Conservation (phyloP, 2,797 vertebrate species). For the Micromesistius poutassou region DNA sequence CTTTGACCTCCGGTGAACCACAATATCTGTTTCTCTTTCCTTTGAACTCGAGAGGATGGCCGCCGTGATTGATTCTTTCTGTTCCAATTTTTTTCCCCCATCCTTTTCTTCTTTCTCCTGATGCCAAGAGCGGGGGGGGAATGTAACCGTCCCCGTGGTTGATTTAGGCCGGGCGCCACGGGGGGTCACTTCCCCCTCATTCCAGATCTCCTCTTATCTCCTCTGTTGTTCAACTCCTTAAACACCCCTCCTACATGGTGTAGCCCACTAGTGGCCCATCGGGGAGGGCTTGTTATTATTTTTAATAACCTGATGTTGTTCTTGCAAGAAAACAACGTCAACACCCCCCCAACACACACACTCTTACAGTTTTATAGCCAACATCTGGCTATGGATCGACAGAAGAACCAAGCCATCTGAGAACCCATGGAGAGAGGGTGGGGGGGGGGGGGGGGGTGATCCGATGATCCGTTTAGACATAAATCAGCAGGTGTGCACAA, state of each 20-base stretch:
- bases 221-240: neutral
- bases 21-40: constrained; percentile 46
- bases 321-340: neutral
- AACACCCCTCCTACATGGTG: too few species aligned
- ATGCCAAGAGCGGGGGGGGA: too few species aligned
- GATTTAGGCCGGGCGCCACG: neutral
- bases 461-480: neutral
- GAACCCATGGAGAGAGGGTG: neutral
- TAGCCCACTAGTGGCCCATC: too few species aligned
- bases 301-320: constrained; percentile 3
- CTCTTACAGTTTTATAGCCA: neutral
- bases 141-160: neutral
- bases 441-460: too few species aligned
- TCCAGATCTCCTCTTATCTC: neutral
- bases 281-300: neutral
- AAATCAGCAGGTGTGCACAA: neutral
- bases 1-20: constrained; percentile 39
- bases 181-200: neutral
- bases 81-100: constrained; percentile 10
- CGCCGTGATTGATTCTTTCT: neutral
- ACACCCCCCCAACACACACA: too few species aligned
- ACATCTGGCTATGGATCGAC: too few species aligned
- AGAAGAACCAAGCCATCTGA: neutral
- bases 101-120: constrained; percentile 4
- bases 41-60: constrained; percentile 35